Base-by-base conservation (phyloP, 2,113 vertebrate species). In the Grantiella picta region DNA sequence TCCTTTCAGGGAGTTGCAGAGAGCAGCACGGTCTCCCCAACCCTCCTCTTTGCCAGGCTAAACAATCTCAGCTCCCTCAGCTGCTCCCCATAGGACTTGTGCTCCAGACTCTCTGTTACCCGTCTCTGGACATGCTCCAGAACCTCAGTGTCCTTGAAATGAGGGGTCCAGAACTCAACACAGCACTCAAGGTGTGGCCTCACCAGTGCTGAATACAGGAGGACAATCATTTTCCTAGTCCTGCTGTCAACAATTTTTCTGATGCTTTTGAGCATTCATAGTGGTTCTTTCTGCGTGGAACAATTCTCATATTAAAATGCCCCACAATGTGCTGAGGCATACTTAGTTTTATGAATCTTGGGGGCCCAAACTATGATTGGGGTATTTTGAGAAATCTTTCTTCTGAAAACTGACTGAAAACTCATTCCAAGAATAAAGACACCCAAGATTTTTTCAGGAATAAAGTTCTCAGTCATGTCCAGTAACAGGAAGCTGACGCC, bases 231-330 rank as follows among this genome's bases (percentile, higher is more conserved):
- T n/a, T 24, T 20, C 12, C 38, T 45, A 25, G 16, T 28, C 47
- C n/a, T 54, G 38, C 70, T 47, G 17, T 3, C 29, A 29, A 49
- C 29, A 42, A 7, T 54, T 35, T 60, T 53, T 31, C 29, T 69
- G 29, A 61, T 61, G 27, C 44, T 64, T 89, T 60, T 28, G 13
- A 84, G 11, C 10, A n/a, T 1, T 16, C 3, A 5, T 63, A 81
- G 21, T 0, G 0, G 57, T 72, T 72, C 18, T 49, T 63, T 64
- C 14, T 15, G 10, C 25, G 20, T 1, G 2, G 44, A 73, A n/a
- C 5, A 29, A 31, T 78, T 84, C 44, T 75, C 12, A 20, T 4
- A 50, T 7, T 40, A 44, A 79, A 78, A 59, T 79, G 29, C 20
- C 21, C 6, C 22, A 36, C 24, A 85, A 17, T 22, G 29, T 38